phyloP scores from a whole-genome alignment of 1,140 invertebrate species.

The Lethocerus indicus region DNA sequence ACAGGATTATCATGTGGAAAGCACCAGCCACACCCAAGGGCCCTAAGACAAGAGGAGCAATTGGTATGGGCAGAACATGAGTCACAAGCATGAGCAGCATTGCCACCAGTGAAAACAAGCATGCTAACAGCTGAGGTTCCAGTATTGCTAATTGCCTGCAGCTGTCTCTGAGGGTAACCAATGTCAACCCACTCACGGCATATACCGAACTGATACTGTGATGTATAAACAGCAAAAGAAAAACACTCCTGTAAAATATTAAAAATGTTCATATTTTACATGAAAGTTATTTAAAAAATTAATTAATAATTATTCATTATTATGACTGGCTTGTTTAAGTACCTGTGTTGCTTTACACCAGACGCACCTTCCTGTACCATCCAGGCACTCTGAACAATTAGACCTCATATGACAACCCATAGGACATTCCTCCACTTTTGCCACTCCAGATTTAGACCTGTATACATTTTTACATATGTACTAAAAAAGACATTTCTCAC shows the following conservation, averaged over 20 bases:
- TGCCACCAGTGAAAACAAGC: too few relatives aligned
- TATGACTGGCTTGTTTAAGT: background rate
- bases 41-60: conserved; percentile 63
- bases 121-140: too few relatives aligned
- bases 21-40: conserved; percentile 87
- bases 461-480: background rate
- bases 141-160: too few relatives aligned
- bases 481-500: background rate
- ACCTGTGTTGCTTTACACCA: conserved; percentile 79
- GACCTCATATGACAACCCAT: conserved; percentile 51
- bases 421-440: conserved; percentile 43
- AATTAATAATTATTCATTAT: background rate
- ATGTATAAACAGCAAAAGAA: conserved; percentile 86
- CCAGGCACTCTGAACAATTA: conserved; percentile 67
- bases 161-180: background rate
- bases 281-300: background rate
- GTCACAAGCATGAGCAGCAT: conserved; percentile 40
- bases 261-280: too few relatives aligned
- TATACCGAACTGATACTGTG: conserved; percentile 80
- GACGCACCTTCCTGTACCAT: conserved; percentile 71
- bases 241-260: conserved; percentile 58
- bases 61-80: conserved; percentile 58
- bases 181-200: conserved; percentile 74
- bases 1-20: conserved; percentile 74
- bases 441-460: conserved; percentile 37